These are phyloP conservation scores for Takifugu rubripes DNA, from an alignment of 2,797 vertebrate genomes.

Conservation along the genomic window DNA sequence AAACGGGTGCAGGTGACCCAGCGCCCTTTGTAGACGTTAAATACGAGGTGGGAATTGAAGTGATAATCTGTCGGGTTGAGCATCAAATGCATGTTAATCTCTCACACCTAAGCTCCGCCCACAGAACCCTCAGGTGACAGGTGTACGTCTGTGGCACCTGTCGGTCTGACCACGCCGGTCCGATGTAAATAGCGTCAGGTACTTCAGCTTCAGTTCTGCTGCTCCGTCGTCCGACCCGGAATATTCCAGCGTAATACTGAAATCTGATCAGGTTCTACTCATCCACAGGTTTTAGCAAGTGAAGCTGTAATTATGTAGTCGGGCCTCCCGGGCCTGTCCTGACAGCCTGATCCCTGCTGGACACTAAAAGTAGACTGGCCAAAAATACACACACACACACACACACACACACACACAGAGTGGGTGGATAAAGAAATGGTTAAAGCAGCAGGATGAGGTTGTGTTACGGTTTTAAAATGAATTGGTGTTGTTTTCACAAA, in stretches of 20 bases:
- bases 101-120: too few species aligned
- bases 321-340: slow-evolving; percentile 25
- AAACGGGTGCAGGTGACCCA: too few species aligned
- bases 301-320: too few species aligned
- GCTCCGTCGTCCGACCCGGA: too few species aligned
- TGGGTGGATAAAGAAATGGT: not conserved
- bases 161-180: too few species aligned
- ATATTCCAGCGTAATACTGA: too few species aligned
- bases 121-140: not conserved
- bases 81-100: too few species aligned
- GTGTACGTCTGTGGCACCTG: not conserved
- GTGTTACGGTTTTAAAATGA: not conserved
- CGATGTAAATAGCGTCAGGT: too few species aligned
- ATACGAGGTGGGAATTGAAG: not conserved
- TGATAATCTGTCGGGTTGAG: too few species aligned
- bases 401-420: not conserved
- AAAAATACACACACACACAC: slow-evolving; percentile 37
- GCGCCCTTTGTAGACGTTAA: slow-evolving; percentile 14
- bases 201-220: too few species aligned
- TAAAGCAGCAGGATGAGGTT: not conserved
- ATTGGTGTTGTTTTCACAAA: not conserved
- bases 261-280: too few species aligned
- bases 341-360: slow-evolving; percentile 44
- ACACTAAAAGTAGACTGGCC: slow-evolving; percentile 47
- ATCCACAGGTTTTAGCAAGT: too few species aligned